A percentile compares a stretch with the other conserved stretches of the same genome.
Evolutionary conservation across 2,888 invertebrate species (phyloP).

Genomic region (Lepidochitona cinerea): DNA sequence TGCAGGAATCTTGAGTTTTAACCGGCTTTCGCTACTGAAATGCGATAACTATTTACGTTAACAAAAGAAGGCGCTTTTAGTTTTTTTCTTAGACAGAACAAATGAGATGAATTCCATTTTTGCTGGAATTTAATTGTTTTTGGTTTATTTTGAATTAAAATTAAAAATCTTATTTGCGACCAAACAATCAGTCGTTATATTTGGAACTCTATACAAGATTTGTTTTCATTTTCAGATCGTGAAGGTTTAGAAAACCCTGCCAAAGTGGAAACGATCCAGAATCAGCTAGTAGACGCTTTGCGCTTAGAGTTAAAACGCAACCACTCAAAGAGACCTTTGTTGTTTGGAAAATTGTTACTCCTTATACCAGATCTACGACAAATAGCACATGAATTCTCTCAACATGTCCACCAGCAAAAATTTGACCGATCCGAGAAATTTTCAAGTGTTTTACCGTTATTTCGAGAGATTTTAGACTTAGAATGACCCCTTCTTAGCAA

Average conservation of each 20-base stretch:
- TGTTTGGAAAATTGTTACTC: conserved; percentile 53
- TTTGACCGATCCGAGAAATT: background rate
- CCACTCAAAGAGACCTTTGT: conserved; percentile 50
- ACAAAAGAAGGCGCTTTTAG: too few relatives aligned
- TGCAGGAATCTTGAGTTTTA: too few relatives aligned
- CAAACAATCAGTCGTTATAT: too few relatives aligned
- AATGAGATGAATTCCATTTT: too few relatives aligned
- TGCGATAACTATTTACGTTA: too few relatives aligned
- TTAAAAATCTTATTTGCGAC: too few relatives aligned
- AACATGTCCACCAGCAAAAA: conserved; percentile 30
- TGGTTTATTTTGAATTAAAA: too few relatives aligned
- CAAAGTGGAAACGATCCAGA: conserved; percentile 48
- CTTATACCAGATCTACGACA: conserved; percentile 54
- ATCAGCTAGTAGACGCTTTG: conserved; percentile 51
- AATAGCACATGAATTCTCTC: conserved; percentile 51
- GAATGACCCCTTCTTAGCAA: too few relatives aligned
- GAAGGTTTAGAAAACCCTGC: conserved; percentile 4
- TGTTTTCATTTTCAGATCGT: conserved; percentile 7
- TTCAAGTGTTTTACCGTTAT: conserved; percentile 3
- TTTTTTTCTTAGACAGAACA: too few relatives aligned
- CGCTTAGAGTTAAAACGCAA: conserved; percentile 59
- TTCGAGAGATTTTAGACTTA: conserved; percentile 5
- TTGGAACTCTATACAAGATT: too few relatives aligned
- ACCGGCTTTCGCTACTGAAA: too few relatives aligned
- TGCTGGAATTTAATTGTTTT: too few relatives aligned